Evolutionary conservation across 2,888 invertebrate genomes (phyloP).

Genomic region (Kuschelorhynchus macadamiae): DNA sequence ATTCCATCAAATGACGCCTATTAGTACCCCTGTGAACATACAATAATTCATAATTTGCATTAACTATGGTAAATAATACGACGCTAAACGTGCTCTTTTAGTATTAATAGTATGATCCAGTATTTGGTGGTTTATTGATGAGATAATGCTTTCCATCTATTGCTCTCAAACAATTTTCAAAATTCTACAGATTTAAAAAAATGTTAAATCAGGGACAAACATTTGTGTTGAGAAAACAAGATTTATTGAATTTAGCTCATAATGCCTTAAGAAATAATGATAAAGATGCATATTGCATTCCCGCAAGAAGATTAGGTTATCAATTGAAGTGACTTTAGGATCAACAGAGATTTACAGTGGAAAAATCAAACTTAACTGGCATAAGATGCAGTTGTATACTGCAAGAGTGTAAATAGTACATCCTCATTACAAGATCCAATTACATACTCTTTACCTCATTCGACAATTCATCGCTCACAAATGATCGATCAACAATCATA

Average conservation of each 20-base stretch:
- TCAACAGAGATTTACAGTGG: constrained; percentile 15
- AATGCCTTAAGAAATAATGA: neutral
- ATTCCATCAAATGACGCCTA: constrained; percentile 55
- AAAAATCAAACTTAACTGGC: constrained; percentile 32
- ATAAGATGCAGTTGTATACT: constrained; percentile 7
- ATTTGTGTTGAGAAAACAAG: constrained; percentile 22
- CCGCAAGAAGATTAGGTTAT: constrained; percentile 22
- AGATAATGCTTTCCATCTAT: constrained; percentile 50
- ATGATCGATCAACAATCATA: neutral
- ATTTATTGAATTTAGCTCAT: constrained; percentile 27
- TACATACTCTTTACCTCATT: neutral
- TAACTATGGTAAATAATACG: constrained; percentile 52
- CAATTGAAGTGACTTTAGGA: constrained; percentile 21
- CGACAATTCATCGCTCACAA: neutral
- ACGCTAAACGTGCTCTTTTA: constrained; percentile 51
- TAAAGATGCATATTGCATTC: constrained; percentile 21
- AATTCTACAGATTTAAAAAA: constrained; percentile 50
- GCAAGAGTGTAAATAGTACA: neutral
- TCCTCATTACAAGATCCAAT: no score
- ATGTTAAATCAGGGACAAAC: constrained; percentile 15
- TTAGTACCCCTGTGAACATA: constrained; percentile 54
- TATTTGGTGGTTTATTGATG: constrained; percentile 43
- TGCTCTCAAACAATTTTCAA: constrained; percentile 50
- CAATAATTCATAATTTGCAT: constrained; percentile 56
- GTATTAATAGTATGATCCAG: constrained; percentile 42